A percentile compares a stretch with the other conserved stretches of the same genome.
These are phyloP conservation scores for Andricus curvator DNA, from an alignment of 2,888 invertebrate genomes.

Conservation along the genomic window DNA sequence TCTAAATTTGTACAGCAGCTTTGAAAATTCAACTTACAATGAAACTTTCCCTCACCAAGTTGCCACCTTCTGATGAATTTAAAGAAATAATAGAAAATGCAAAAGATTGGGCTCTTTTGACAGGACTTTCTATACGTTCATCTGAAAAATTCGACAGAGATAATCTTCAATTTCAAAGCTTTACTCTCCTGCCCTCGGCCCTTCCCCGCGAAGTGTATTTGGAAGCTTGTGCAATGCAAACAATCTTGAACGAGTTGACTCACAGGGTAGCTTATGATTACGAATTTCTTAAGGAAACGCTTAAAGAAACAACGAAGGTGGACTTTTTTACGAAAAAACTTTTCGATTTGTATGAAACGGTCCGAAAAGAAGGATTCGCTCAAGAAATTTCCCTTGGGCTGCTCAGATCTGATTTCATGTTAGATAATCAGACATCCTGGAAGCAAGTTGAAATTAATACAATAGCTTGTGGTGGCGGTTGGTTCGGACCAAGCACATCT, in stretches of 20 bases:
- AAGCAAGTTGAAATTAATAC: conserved; percentile 98
- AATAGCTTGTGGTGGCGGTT: conserved; percentile 95
- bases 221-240: conserved; percentile 80
- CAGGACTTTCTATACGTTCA: conserved; percentile 76
- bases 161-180: conserved; percentile 52
- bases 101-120: conserved; percentile 80
- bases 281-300: conserved; percentile 56
- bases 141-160: neutral
- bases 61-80: conserved; percentile 66
- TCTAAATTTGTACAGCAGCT: too few relatives aligned
- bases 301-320: conserved; percentile 84
- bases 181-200: conserved; percentile 79
- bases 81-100: conserved; percentile 78
- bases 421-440: conserved; percentile 83
- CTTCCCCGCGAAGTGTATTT: conserved; percentile 80
- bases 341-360: conserved; percentile 91
- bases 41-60: too few relatives aligned
- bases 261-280: conserved; percentile 82
- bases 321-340: conserved; percentile 93
- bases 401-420: conserved; percentile 95
- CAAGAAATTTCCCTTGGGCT: conserved; percentile 92
- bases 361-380: conserved; percentile 86
- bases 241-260: conserved; percentile 80
- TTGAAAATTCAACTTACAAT: too few relatives aligned
- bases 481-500: conserved; percentile 83